These are phyloP conservation scores for Pitangus sulphuratus DNA, from an alignment of 2,797 vertebrate genomes.

Conservation along the genomic window DNA sequence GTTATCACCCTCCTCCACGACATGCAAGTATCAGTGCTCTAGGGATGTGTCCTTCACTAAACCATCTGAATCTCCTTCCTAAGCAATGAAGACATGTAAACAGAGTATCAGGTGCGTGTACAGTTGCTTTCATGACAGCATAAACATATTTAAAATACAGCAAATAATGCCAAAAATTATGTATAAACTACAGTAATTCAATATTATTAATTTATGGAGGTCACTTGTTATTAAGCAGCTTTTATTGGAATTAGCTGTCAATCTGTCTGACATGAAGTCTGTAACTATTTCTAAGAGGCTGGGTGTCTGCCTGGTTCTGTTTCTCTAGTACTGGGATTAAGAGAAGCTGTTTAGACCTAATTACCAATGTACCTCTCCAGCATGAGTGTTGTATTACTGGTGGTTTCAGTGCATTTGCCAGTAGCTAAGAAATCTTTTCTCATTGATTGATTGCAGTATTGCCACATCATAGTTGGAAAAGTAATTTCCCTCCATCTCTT, in stretches of 20 bases:
- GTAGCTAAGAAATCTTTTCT: background rate
- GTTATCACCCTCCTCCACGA: background rate
- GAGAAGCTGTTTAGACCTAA: background rate
- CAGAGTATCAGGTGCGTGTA: background rate
- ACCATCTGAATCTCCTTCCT: background rate
- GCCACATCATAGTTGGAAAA: background rate
- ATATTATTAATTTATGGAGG: background rate
- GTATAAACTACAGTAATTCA: background rate
- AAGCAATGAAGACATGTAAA: background rate
- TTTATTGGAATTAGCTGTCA: background rate
- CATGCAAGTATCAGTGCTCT: background rate
- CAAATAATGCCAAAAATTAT: background rate
- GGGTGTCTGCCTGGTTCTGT: background rate
- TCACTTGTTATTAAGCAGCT: background rate
- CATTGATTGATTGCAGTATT: background rate
- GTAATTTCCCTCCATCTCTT: background rate
- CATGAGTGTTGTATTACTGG: background rate
- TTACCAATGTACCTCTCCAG: background rate
- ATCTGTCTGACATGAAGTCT: background rate
- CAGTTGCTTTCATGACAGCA: background rate
- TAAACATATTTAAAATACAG: background rate
- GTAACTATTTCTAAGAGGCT: background rate
- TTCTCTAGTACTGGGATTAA: background rate
- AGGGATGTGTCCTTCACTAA: background rate
- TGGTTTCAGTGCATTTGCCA: background rate